phyloP scores from a whole-genome alignment of 2,113 vertebrate species.

The Salvelinus fontinalis region DNA sequence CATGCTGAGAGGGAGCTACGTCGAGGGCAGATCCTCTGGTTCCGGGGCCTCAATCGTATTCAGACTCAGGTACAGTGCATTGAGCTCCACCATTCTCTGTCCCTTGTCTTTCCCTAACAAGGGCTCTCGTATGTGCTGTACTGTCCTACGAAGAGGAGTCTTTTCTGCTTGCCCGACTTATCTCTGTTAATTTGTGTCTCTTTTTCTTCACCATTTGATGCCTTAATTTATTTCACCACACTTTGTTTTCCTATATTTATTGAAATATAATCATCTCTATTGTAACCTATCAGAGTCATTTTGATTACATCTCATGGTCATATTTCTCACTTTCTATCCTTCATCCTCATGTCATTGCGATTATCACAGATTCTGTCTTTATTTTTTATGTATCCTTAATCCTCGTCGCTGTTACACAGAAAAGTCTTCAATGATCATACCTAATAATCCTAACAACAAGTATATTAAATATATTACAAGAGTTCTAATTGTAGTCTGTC shows the following conservation, averaged over 20 bases:
- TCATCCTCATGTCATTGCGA: constrained; percentile 13
- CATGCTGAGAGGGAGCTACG: constrained; percentile 79
- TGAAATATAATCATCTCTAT: too few species aligned
- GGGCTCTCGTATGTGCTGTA: background rate
- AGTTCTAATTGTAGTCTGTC: too few species aligned
- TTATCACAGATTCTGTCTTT: background rate
- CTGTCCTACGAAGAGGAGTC: too few species aligned
- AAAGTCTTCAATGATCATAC: too few species aligned
- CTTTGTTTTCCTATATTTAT: background rate
- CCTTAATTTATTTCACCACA: constrained; percentile 1
- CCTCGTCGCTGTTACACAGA: background rate
- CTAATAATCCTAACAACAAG: too few species aligned
- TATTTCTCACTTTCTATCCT: constrained; percentile 7
- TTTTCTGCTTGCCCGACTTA: too few species aligned
- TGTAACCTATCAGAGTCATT: background rate
- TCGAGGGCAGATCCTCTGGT: constrained; percentile 82
- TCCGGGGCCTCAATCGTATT: constrained; percentile 81
- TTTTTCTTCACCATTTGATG: background rate
- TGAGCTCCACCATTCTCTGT: background rate
- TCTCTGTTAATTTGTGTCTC: background rate
- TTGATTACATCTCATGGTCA: background rate
- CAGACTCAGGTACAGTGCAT: constrained; percentile 76
- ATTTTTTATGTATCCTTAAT: background rate
- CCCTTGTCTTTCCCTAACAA: background rate
- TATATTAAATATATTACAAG: too few species aligned